Evolutionary conservation across 2,113 vertebrate species (phyloP).

Genomic region (Corythornis vintsioides): DNA sequence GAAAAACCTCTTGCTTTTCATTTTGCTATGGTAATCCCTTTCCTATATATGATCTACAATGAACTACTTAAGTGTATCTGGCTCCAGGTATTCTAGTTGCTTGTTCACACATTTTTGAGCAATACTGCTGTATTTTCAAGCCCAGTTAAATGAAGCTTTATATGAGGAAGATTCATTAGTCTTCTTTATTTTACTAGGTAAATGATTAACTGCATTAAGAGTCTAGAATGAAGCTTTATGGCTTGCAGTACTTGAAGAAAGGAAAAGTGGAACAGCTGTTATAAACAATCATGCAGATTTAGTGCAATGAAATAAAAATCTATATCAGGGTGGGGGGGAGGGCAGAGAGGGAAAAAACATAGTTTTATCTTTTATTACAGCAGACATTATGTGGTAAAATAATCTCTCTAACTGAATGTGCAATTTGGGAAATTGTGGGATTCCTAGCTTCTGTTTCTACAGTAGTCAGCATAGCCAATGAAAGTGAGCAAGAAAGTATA

Average conservation of each 20-base stretch:
- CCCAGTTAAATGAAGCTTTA: conserved; percentile 9
- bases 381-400: background rate
- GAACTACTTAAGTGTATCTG: background rate
- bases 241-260: conserved; percentile 29
- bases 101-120: background rate
- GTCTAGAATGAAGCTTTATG: conserved; percentile 42
- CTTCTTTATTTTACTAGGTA: conserved; percentile 55
- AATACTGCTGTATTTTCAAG: background rate
- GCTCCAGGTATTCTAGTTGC: background rate
- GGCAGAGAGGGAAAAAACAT: background rate
- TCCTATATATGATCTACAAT: background rate
- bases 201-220: conserved; percentile 42
- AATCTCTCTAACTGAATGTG: background rate
- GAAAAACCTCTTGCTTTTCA: conserved; percentile 22
- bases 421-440: background rate
- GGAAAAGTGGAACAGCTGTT: conserved; percentile 41
- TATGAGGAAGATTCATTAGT: conserved; percentile 29
- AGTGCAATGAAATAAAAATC: conserved; percentile 52
- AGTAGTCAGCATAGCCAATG: background rate
- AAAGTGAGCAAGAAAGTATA: background rate
- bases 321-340: background rate
- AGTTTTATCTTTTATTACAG: background rate
- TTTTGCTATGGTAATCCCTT: conserved; percentile 28
- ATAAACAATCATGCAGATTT: conserved; percentile 49
- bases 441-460: background rate